Evolutionary conservation across 2,888 invertebrate species (phyloP), one percentile per base, ranked within the genome.

Genomic region (Heliconius erato): DNA sequence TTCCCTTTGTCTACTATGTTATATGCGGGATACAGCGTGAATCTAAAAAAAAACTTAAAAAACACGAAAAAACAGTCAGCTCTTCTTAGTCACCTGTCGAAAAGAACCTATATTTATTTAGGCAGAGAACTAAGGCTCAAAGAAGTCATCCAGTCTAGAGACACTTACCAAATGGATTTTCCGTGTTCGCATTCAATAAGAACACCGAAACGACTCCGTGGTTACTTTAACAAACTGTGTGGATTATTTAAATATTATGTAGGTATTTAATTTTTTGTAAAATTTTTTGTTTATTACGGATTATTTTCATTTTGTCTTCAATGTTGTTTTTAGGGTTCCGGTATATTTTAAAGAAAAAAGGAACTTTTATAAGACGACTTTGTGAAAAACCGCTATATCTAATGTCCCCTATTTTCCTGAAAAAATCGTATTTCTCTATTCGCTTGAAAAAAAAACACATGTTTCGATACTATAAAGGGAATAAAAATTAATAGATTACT

Each of bases 101-200:
- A 44, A 74, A 74, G 5, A 32, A 54, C 19, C 28, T 54, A 74
- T 32, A 32, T 74, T 54, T 74, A 77, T 65, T 77, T 65, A 77
- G 16, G 3, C 65, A 26, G 23, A 26, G 63, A 32, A 77, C 9
- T 35, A 40, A 32, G 40, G n/a, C 26, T 77, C 40, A 40, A 77
- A 77, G 40, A 76, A 59, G 32, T 76, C n/a, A 65, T 65, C 26
- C 40, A 77, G 65, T 16, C 12, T 68, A 68, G 44, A 40, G 79
- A 68, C 28, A 23, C 67, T 74, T 40, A 19, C 35, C 76, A 74
- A 80, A 80, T 80, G 80, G 65, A 76, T 76, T 80, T 76, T 74
- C 76, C 74, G 54, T 80, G 76, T 80, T 76, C 11, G 26, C 9
- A 49, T 68, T 69, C 80, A 69, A 69, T 80, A 59, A 74, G 28